These are phyloP conservation scores for Zapus hudsonius DNA, from an alignment of 2,113 vertebrate genomes.

Conservation along the genomic window DNA sequence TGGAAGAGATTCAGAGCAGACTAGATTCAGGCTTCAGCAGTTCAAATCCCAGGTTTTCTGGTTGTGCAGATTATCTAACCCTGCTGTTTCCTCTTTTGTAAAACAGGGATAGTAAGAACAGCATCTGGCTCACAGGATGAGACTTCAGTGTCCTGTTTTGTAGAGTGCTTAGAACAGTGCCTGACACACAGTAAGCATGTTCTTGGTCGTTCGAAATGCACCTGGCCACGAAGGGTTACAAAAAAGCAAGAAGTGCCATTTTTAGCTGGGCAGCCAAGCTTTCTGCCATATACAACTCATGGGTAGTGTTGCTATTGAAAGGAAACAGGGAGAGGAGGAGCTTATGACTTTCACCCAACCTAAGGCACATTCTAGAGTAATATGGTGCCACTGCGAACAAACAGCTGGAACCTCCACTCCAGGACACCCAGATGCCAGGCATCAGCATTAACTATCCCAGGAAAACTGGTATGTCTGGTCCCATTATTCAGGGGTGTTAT, in stretches of 20 bases:
- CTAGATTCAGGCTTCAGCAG: background rate
- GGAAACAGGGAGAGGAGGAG: background rate
- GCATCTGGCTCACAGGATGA: background rate
- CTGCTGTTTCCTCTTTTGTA: background rate
- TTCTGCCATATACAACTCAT: background rate
- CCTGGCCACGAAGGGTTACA: background rate
- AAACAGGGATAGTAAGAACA: background rate
- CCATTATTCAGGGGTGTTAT: background rate
- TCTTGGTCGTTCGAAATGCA: background rate
- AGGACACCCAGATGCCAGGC: too few relatives aligned
- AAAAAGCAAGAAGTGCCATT: background rate
- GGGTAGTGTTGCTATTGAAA: background rate
- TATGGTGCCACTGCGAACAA: background rate
- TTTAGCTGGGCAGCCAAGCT: background rate
- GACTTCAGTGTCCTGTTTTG: background rate
- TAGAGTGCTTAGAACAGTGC: background rate
- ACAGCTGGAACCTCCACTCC: background rate
- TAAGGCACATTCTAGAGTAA: background rate
- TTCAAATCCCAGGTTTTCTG: background rate
- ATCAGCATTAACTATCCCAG: background rate
- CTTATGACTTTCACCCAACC: background rate
- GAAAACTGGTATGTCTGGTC: background rate
- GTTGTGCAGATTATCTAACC: background rate
- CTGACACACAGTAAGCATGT: background rate
- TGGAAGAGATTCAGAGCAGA: background rate